Percentiles rank a stretch among this genome's conserved stretches.
Conservation (phyloP, 2,888 invertebrate species). For the Eupelmus urozonus region DNA sequence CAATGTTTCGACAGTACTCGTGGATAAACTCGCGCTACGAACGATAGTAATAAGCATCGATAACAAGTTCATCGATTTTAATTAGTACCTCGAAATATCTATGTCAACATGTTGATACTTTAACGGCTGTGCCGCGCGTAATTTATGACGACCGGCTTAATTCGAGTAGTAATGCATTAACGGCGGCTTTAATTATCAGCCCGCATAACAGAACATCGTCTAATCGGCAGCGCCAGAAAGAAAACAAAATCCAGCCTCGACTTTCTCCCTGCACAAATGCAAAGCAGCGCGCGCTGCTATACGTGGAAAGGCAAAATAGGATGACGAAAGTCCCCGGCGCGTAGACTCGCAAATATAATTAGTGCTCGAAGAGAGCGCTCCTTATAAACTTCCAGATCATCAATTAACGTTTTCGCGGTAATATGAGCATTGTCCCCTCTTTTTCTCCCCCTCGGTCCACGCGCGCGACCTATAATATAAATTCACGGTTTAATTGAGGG, state of each 20-base stretch:
- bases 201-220: background rate
- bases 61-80: too few species aligned
- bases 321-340: conserved; percentile 47
- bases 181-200: too few species aligned
- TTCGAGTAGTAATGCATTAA: too few species aligned
- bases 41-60: too few species aligned
- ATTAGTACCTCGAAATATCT: too few species aligned
- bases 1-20: too few species aligned
- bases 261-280: background rate
- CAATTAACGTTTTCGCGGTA: conserved; percentile 60
- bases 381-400: conserved; percentile 49
- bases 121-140: too few species aligned
- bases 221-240: background rate
- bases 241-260: background rate
- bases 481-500: conserved; percentile 55
- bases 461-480: conserved; percentile 42
- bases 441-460: conserved; percentile 4
- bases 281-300: background rate
- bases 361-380: conserved; percentile 44
- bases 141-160: too few species aligned
- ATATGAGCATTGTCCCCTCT: conserved; percentile 54
- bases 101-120: too few species aligned
- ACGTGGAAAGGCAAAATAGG: conserved; percentile 15
- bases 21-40: too few species aligned
- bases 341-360: conserved; percentile 52